phyloP scores from a whole-genome alignment of 2,888 invertebrate species.

The Drosophila setosimentum region DNA sequence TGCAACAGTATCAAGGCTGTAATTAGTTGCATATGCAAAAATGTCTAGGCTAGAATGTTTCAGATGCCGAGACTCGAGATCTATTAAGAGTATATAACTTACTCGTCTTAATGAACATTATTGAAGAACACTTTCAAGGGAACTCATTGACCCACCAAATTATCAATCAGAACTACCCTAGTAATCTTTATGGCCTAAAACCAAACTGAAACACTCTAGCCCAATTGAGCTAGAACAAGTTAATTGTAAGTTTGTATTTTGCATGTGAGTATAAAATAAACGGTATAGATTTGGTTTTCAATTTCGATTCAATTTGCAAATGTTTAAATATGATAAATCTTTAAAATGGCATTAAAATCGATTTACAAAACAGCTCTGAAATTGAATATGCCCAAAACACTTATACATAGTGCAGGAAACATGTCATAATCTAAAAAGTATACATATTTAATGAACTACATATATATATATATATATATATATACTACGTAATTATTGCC shows the following conservation, averaged over 20 bases:
- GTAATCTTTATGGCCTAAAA: conserved; percentile 8
- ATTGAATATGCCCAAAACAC: conserved; percentile 26
- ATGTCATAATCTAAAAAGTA: conserved; percentile 72
- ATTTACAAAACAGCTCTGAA: background rate
- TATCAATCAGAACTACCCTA: conserved; percentile 37
- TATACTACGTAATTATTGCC: conserved; percentile 48
- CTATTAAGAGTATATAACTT: conserved; percentile 10
- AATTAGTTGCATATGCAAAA: conserved; percentile 65
- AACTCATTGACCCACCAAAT: conserved; percentile 59
- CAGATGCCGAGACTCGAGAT: conserved; percentile 10
- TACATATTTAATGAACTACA: conserved; percentile 51
- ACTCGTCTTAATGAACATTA: background rate
- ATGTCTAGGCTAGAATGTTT: conserved; percentile 50
- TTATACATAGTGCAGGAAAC: conserved; percentile 50
- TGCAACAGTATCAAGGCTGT: conserved; percentile 79
- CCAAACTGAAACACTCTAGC: conserved; percentile 43
- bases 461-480: background rate
- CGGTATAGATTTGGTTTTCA: conserved; percentile 6
- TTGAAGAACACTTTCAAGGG: conserved; percentile 18
- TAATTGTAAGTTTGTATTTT: conserved; percentile 44
- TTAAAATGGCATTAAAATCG: background rate
- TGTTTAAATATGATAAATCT: background rate
- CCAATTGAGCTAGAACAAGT: conserved; percentile 32
- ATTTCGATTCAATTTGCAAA: background rate
- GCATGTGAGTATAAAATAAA: conserved; percentile 14